Conservation (phyloP, 2,797 vertebrate species). For the Sarcophilus harrisii region DNA sequence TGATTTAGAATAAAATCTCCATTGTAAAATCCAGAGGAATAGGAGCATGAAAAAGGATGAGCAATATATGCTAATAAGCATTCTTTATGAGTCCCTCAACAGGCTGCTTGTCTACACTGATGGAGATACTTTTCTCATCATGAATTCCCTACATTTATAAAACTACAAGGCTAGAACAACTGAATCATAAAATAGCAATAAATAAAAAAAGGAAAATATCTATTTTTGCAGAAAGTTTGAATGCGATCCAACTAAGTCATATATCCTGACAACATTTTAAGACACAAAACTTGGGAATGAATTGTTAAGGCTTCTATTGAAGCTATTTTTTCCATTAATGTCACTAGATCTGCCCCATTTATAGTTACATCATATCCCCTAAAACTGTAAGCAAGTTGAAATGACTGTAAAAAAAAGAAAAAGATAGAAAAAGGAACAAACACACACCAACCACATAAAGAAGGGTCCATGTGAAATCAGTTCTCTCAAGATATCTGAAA, state of each 20-base stretch:
- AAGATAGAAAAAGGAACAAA: background rate
- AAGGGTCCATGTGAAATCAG: background rate
- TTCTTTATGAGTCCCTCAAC: background rate
- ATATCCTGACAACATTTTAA: background rate
- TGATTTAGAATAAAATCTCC: background rate
- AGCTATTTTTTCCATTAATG: background rate
- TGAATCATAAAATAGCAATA: background rate
- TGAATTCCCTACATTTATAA: background rate
- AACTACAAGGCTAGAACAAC: background rate
- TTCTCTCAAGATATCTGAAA: background rate
- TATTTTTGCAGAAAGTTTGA: background rate
- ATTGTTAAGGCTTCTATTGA: background rate
- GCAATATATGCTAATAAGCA: background rate
- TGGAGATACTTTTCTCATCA: background rate
- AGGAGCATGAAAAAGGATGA: background rate
- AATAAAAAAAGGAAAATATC: background rate
- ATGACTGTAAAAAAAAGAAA: background rate
- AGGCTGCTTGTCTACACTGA: background rate
- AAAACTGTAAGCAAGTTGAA: background rate
- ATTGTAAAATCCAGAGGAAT: background rate
- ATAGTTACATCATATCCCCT: background rate
- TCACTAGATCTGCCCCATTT: background rate
- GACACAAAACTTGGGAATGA: background rate
- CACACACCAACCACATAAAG: background rate
- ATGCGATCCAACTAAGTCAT: background rate